Evolutionary conservation across 2,113 vertebrate species (phyloP).

Genomic region (Ameiurus melas): DNA sequence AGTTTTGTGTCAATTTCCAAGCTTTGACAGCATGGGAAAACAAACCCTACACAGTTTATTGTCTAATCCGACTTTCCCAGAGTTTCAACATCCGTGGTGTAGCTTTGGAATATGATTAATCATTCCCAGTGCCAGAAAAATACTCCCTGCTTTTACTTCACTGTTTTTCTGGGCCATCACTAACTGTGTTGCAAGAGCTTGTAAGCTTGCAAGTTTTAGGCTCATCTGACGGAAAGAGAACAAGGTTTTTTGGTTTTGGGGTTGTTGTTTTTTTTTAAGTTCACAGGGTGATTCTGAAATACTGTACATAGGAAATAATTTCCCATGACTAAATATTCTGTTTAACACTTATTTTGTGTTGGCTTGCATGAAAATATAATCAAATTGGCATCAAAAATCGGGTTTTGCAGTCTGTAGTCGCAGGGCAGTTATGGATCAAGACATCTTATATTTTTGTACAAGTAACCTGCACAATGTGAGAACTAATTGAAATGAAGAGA

Average conservation of each 20-base stretch:
- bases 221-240: constrained; percentile 6
- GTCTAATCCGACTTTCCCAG: constrained; percentile 30
- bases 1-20: background rate
- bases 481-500: background rate
- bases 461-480: background rate
- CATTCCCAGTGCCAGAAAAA: constrained; percentile 31
- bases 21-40: constrained; percentile 15
- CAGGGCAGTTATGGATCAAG: background rate
- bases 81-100: constrained; percentile 25
- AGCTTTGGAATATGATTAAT: constrained; percentile 34
- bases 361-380: background rate
- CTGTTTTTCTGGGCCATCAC: constrained; percentile 35
- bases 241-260: background rate
- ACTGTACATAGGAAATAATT: background rate
- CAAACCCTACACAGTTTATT: constrained; percentile 3
- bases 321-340: background rate
- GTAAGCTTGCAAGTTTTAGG: constrained; percentile 3
- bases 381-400: background rate
- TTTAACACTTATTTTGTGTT: background rate
- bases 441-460: background rate
- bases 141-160: constrained; percentile 31
- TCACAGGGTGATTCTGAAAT: background rate
- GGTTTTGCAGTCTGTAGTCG: background rate
- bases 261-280: too few relatives aligned
- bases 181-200: constrained; percentile 37